Percentiles rank a stretch among this genome's conserved stretches.
Conservation (phyloP, 2,113 vertebrate species). For the Trachemys scripta region DNA sequence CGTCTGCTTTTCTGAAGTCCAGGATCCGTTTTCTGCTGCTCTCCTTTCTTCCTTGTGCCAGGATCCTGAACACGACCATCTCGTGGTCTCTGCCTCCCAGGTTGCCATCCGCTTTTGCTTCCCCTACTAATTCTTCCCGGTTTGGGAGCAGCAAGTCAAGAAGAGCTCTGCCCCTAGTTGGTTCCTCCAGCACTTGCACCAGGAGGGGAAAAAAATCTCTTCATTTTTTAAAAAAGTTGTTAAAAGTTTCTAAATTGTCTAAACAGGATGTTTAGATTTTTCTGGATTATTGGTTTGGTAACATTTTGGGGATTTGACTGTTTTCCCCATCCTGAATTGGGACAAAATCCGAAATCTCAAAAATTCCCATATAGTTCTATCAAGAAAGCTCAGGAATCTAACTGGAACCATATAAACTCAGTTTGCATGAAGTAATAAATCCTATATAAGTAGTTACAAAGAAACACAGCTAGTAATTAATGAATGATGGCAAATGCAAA, state of each 20-base stretch:
- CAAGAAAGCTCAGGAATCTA: background rate
- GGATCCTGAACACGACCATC: too few species aligned
- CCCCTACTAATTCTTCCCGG: too few species aligned
- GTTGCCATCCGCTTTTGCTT: too few species aligned
- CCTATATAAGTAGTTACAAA: background rate
- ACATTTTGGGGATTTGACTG: background rate
- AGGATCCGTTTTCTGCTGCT: too few species aligned
- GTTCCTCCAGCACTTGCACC: too few species aligned
- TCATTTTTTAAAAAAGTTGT: too few species aligned
- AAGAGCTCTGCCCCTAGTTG: too few species aligned
- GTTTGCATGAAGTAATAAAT: background rate
- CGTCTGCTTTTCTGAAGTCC: too few species aligned
- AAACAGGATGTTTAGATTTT: background rate
- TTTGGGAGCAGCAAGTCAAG: too few species aligned
- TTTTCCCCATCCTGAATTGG: background rate
- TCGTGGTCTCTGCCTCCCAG: too few species aligned
- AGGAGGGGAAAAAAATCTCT: too few species aligned
- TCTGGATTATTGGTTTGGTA: background rate
- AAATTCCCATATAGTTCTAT: background rate
- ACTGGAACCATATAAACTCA: background rate
- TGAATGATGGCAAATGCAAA: background rate
- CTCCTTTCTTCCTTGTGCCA: too few species aligned
- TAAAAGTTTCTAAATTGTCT: background rate
- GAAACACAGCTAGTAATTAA: background rate
- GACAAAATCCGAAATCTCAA: background rate